Evolutionary conservation across 2,113 vertebrate species (phyloP).

Genomic region (Athene cunicularia): DNA sequence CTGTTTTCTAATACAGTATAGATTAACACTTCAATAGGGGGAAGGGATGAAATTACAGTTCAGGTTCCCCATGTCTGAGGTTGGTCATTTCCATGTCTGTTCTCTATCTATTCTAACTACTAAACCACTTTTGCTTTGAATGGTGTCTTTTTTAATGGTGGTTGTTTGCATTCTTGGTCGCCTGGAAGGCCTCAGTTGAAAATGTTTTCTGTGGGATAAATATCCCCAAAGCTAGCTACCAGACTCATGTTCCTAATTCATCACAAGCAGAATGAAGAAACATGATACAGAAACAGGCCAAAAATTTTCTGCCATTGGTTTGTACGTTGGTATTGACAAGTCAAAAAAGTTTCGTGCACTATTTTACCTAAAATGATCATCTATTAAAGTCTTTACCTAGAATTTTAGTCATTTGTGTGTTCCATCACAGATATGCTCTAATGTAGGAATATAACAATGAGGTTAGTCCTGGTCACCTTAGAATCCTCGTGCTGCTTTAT

Average conservation of each 20-base stretch:
- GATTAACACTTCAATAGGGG: not conserved
- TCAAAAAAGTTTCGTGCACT: not conserved
- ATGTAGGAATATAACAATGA: not conserved
- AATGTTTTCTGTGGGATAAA: not conserved
- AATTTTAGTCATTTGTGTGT: not conserved
- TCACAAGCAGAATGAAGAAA: not conserved
- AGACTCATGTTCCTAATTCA: not conserved
- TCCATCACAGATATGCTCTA: not conserved
- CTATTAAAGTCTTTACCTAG: not conserved
- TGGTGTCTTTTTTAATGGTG: not conserved
- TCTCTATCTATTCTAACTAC: not conserved
- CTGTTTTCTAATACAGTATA: not conserved
- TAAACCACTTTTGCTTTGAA: not conserved
- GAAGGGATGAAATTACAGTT: not conserved
- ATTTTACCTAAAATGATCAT: not conserved
- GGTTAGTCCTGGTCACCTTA: not conserved
- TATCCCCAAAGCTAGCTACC: not conserved
- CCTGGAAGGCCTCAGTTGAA: not conserved
- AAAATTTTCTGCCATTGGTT: not conserved
- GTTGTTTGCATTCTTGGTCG: not conserved
- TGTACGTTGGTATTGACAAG: not conserved
- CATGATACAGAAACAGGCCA: not conserved
- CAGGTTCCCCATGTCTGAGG: not conserved
- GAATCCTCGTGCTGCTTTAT: not conserved
- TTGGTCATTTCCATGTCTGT: not conserved